Evolutionary conservation across 1,140 invertebrate genomes (phyloP).

Genomic region (Dendroctonus valens): DNA sequence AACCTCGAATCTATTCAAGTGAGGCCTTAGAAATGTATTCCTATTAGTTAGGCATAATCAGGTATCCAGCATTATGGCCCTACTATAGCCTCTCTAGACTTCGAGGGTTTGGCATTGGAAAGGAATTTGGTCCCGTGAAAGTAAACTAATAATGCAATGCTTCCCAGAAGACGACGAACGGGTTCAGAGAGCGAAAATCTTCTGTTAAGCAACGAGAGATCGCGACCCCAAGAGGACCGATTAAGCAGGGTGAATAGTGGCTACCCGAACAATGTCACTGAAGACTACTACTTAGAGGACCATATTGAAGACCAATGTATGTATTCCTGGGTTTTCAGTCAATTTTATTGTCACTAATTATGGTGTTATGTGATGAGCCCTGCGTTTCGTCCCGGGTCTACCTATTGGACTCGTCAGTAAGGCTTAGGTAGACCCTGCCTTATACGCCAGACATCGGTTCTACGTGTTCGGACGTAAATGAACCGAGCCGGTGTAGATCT

Average conservation of each 20-base stretch:
- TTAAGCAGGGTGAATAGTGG: conserved; percentile 32
- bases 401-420: too few species aligned
- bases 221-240: conserved; percentile 38
- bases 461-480: too few species aligned
- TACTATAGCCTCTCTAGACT: background rate
- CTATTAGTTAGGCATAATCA: background rate
- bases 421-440: too few species aligned
- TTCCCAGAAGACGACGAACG: conserved; percentile 60
- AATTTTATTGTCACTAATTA: too few species aligned
- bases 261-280: conserved; percentile 44
- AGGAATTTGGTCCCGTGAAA: conserved; percentile 9
- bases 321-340: too few species aligned
- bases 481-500: too few species aligned
- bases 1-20: too few species aligned
- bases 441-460: too few species aligned
- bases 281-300: conserved; percentile 44
- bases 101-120: background rate
- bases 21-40: background rate
- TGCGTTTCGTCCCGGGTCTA: too few species aligned
- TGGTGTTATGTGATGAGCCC: too few species aligned
- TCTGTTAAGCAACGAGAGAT: conserved; percentile 45
- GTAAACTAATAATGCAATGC: conserved; percentile 56
- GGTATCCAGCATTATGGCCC: background rate
- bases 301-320: too few species aligned
- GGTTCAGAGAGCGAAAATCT: conserved; percentile 55